These are phyloP conservation scores for Drosophila kuntzei DNA, from an alignment of 2,888 invertebrate genomes.

Conservation along the genomic window DNA sequence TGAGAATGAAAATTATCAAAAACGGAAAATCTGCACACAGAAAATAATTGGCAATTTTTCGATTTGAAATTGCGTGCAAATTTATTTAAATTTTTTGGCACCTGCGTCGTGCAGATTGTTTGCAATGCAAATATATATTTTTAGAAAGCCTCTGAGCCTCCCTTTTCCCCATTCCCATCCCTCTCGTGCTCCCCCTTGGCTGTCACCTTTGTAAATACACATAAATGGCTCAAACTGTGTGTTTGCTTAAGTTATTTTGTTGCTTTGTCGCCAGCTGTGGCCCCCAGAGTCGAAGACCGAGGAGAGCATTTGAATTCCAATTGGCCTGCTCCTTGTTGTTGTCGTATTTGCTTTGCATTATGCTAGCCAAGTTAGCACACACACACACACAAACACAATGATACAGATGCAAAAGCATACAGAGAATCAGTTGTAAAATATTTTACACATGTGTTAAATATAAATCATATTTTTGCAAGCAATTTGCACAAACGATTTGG, in stretches of 20 bases:
- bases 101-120: slow-evolving; percentile 62
- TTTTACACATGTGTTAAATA: slow-evolving; percentile 68
- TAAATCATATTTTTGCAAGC: slow-evolving; percentile 76
- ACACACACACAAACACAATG: slow-evolving; percentile 22
- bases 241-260: slow-evolving; percentile 73
- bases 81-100: slow-evolving; percentile 74
- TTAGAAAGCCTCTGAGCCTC: slow-evolving; percentile 58
- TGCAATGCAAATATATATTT: slow-evolving; percentile 70
- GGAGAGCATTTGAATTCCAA: slow-evolving; percentile 46
- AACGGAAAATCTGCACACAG: slow-evolving; percentile 47
- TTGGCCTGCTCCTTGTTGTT: slow-evolving; percentile 39
- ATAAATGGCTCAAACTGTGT: slow-evolving; percentile 54
- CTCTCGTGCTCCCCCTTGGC: not conserved
- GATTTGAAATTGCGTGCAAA: slow-evolving; percentile 77
- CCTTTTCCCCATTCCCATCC: not conserved
- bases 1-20: slow-evolving; percentile 25
- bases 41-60: slow-evolving; percentile 74
- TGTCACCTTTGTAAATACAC: slow-evolving; percentile 22
- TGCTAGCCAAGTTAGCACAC: slow-evolving; percentile 47
- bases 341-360: slow-evolving; percentile 76
- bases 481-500: slow-evolving; percentile 78
- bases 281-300: slow-evolving; percentile 8
- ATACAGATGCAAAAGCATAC: slow-evolving; percentile 10
- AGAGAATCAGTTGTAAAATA: slow-evolving; percentile 47
- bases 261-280: slow-evolving; percentile 67